A percentile compares a stretch with the other conserved stretches of the same genome.
These are phyloP conservation scores for Cettia cetti DNA, from an alignment of 2,113 vertebrate species.

Conservation along the genomic window DNA sequence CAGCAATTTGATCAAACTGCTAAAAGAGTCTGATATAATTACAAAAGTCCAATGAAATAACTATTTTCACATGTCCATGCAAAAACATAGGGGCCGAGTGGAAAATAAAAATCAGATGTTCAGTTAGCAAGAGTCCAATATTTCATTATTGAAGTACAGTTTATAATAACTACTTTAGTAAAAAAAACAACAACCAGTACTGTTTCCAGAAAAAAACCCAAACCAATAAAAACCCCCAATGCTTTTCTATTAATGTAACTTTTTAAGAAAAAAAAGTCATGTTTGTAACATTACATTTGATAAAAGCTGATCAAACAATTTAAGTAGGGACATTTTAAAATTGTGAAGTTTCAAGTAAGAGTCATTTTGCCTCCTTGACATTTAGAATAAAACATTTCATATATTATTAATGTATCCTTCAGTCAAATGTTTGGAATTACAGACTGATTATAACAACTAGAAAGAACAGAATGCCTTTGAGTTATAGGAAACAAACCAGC, in stretches of 20 bases:
- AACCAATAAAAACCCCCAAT: not conserved
- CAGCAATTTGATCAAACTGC: not conserved
- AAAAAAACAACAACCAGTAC: not conserved
- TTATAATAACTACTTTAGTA: not conserved
- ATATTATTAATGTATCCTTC: not conserved
- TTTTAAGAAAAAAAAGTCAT: not conserved
- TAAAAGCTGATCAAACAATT: not conserved
- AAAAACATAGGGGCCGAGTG: not conserved
- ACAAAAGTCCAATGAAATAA: not conserved
- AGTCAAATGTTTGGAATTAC: not conserved
- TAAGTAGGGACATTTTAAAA: not conserved
- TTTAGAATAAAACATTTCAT: not conserved
- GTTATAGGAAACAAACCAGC: not conserved
- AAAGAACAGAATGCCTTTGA: not conserved
- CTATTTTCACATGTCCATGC: not conserved
- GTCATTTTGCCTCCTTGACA: not conserved
- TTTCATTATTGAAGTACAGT: not conserved
- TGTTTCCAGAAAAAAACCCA: not conserved
- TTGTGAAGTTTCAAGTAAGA: not conserved
- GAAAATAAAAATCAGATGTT: not conserved
- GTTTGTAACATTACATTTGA: not conserved
- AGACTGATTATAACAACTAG: not conserved
- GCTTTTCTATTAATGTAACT: not conserved
- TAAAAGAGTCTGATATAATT: not conserved
- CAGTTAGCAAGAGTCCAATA: not conserved